Evolutionary conservation across 2,113 vertebrate genomes (phyloP).

Genomic region (Gobio gobio): DNA sequence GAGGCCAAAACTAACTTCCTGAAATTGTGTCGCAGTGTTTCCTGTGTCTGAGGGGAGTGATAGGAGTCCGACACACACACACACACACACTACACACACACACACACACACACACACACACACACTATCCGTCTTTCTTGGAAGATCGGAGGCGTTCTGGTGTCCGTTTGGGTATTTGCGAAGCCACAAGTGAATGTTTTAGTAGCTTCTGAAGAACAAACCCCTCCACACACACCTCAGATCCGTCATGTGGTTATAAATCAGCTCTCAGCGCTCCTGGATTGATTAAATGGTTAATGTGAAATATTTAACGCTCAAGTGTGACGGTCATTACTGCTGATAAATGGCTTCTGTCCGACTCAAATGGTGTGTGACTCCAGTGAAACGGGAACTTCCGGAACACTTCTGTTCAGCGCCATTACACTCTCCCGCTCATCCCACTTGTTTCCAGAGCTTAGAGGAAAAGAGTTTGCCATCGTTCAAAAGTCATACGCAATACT

Average conservation of each 20-base stretch:
- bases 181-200: background rate
- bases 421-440: background rate
- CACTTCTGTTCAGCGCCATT: slow-evolving; percentile 32
- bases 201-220: background rate
- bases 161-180: background rate
- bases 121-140: background rate
- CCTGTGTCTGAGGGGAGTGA: slow-evolving; percentile 62
- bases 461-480: background rate
- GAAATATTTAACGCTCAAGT: slow-evolving; percentile 9
- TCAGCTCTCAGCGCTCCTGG: background rate
- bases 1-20: slow-evolving; percentile 78
- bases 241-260: background rate
- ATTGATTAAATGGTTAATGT: slow-evolving; percentile 27
- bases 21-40: slow-evolving; percentile 77
- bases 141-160: background rate
- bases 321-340: slow-evolving; percentile 62
- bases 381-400: slow-evolving; percentile 62
- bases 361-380: slow-evolving; percentile 62
- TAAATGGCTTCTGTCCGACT: slow-evolving; percentile 58
- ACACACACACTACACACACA: slow-evolving; percentile 17
- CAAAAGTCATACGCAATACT: background rate
- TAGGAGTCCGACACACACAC: slow-evolving; percentile 42
- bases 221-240: background rate
- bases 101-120: slow-evolving; percentile 23
- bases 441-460: background rate